phyloP scores from a whole-genome alignment of 2,888 invertebrate species.

The Orthosia gracilis region DNA sequence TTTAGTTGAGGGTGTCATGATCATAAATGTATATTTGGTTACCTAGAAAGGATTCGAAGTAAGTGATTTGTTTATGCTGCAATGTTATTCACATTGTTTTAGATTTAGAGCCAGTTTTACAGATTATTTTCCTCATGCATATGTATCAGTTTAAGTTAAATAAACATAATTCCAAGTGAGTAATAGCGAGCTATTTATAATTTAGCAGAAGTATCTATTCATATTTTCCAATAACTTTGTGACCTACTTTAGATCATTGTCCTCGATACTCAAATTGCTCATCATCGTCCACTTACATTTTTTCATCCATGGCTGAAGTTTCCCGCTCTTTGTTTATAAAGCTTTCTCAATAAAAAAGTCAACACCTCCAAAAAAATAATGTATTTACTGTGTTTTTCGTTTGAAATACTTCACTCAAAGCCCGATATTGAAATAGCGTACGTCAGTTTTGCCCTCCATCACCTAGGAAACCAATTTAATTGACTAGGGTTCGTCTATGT shows the following conservation, averaged over 20 bases:
- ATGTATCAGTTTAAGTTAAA: constrained; percentile 1
- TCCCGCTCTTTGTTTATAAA: not conserved
- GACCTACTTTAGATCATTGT: constrained; percentile 8
- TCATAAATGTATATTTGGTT: constrained; percentile 35
- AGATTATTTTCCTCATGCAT: constrained; percentile 30
- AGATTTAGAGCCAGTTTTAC: not conserved
- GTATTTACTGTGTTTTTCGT: not conserved
- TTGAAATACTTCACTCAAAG: constrained; percentile 5
- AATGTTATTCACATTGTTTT: constrained; percentile 27
- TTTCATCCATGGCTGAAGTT: constrained; percentile 5
- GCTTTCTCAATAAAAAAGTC: not conserved
- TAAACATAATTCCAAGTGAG: constrained; percentile 11
- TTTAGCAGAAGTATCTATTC: constrained; percentile 8
- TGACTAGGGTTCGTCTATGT: constrained; percentile 33
- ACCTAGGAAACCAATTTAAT: constrained; percentile 50
- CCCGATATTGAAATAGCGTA: constrained; percentile 4
- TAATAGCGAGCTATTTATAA: constrained; percentile 20
- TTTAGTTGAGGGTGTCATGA: constrained; percentile 31
- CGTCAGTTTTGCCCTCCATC: constrained; percentile 34
- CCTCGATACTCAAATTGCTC: not conserved
- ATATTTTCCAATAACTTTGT: constrained; percentile 25
- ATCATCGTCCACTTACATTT: not conserved
- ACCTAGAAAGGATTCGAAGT: constrained; percentile 30
- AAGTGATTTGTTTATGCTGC: constrained; percentile 11
- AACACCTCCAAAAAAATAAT: constrained; percentile 1